These are phyloP conservation scores for Taenioides sp. DNA, from an alignment of 2,797 vertebrate genomes.

Conservation along the genomic window DNA sequence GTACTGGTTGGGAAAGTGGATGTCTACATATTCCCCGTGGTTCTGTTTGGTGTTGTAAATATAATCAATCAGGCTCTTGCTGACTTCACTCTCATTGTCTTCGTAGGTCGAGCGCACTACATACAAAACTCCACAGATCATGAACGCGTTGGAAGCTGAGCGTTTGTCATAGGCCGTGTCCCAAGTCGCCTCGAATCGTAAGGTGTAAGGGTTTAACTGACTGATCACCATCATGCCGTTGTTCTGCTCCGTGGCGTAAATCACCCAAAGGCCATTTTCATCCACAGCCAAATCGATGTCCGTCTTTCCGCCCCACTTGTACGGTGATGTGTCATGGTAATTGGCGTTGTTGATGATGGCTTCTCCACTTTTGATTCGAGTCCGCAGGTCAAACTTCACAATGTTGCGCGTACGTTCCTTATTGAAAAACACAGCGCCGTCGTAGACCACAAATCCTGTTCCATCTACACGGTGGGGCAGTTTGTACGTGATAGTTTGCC, in stretches of 20 bases:
- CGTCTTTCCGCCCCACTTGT: constrained; percentile 98
- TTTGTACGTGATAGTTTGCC: constrained; percentile 95
- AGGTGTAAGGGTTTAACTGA: constrained; percentile 96
- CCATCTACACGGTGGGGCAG: constrained; percentile 97
- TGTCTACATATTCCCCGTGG: constrained; percentile 89
- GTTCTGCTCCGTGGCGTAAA: constrained; percentile 98
- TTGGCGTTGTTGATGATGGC: constrained; percentile 99
- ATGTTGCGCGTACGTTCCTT: constrained; percentile 98
- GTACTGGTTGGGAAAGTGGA: constrained; percentile 98
- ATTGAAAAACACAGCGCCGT: constrained; percentile 98
- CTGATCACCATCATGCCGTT: constrained; percentile 99
- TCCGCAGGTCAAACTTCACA: constrained; percentile 98
- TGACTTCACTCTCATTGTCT: constrained; percentile 97
- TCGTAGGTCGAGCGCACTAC: constrained; percentile 97
- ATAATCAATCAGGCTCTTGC: constrained; percentile 95
- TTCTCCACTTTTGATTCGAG: constrained; percentile 98
- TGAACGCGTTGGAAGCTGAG: constrained; percentile 98
- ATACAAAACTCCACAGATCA: constrained; percentile 97
- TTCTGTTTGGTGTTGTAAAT: constrained; percentile 94
- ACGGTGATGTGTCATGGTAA: constrained; percentile 98
- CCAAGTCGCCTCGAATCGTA: constrained; percentile 97
- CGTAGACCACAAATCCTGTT: constrained; percentile 98
- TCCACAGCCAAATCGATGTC: constrained; percentile 98
- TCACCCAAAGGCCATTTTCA: constrained; percentile 98
- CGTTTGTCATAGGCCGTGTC: constrained; percentile 95